Base-by-base conservation (phyloP, 2,888 invertebrate genomes). In the Sycophila texana region DNA sequence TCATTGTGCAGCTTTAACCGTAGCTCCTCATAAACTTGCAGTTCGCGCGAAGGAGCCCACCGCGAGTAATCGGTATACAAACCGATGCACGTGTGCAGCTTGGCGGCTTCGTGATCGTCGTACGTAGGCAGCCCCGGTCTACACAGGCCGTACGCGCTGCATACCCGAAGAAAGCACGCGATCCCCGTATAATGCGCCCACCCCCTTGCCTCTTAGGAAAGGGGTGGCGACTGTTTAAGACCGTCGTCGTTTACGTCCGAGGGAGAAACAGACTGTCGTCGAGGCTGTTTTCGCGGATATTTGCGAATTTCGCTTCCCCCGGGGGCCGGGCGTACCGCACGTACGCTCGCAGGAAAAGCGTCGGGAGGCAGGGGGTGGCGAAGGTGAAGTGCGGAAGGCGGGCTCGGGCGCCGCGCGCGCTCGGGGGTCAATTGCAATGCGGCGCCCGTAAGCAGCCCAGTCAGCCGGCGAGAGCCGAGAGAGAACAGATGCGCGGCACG, bases 401-500 rank as follows among this genome's bases (percentile, higher is more conserved):
- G n/a, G n/a, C n/a, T n/a, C 57, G 78, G 68, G 14, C n/a, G 26
- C 14, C 14, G 30, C 14, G 30, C n/a, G n/a, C n/a, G n/a, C n/a
- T n/a, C 51, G 60, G 57, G 60, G 77, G 74, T 74, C 81, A 57
- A 78, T 81, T 81, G 81, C 72, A 74, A 84, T 86, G 87, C 85
- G 86, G 84, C 84, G 77, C 81, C 68, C 78, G 83, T 83, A 82
- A 82, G 83, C 82, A 83, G 81, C 80, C 79, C 30, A 39, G 39
- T 39, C 30, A 49, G 70, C 58, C 49, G 49, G 47, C 13, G 51
- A 51, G 49, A 65, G 76, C 47, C 22, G 67, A 75, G 72, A 85
- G 86, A 84, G 88, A 89, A 88, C 89, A 89, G 89, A 89, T 89
- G 89, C 88, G 85, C 88, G 84, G 88, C 87, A 88, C 87, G 88